A percentile compares a stretch with the other conserved stretches of the same genome.
These are phyloP conservation scores for Chironex yamaguchii DNA, from an alignment of 30 jellyfish, hydroid and myxozoan species.

Conservation along the genomic window DNA sequence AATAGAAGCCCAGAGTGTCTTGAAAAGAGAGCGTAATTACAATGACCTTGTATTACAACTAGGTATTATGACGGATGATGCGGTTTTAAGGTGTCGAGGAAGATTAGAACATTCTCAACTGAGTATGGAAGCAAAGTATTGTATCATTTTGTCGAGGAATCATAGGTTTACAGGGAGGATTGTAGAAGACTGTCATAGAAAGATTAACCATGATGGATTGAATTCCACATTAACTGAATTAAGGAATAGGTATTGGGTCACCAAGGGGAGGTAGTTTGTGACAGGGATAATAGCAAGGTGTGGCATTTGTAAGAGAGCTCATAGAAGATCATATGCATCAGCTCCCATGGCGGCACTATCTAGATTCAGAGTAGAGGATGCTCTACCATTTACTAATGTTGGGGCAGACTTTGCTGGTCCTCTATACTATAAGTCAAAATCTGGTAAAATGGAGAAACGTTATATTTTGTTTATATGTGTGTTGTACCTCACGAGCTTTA, in stretches of 20 bases:
- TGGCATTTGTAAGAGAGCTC: not conserved
- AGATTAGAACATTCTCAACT: conserved; percentile 12
- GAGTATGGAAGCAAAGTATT: not conserved
- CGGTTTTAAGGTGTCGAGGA: conserved; percentile 4
- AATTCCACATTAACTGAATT: conserved; percentile 22
- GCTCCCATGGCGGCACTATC: conserved; percentile 28
- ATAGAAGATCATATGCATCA: conserved; percentile 6
- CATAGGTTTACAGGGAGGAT: not conserved
- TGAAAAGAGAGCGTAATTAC: not conserved
- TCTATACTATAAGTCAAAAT: not conserved
- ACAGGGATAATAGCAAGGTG: conserved; percentile 1
- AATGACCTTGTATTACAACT: not conserved
- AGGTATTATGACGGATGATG: not conserved
- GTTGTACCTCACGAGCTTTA: conserved; percentile 19
- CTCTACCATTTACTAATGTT: conserved; percentile 22
- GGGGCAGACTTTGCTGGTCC: conserved; percentile 23
- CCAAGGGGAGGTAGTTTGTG: conserved; percentile 30
- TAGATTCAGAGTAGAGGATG: not conserved
- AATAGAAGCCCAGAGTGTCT: not conserved
- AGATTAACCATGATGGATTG: conserved; percentile 8
- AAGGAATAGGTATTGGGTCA: conserved; percentile 16
- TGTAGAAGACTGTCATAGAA: not conserved
- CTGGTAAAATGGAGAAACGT: conserved; percentile 14
- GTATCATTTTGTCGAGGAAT: conserved; percentile 11
- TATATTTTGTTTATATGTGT: not conserved